phyloP scores from a whole-genome alignment of 2,888 invertebrate genomes.

The Thymelicus sylvestris region DNA sequence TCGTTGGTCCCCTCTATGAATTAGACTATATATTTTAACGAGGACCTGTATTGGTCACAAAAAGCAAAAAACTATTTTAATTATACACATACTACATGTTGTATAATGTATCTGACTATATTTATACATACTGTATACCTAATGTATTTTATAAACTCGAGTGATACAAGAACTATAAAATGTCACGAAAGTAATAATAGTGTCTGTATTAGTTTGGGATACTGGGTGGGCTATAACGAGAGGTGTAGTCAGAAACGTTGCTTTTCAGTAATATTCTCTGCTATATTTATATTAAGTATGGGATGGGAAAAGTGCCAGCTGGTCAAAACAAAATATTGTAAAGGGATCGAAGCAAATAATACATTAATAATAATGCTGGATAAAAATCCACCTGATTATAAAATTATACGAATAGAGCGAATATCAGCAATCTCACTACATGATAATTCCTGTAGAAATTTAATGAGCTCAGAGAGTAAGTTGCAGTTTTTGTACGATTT shows the following conservation, averaged over 20 bases:
- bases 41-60: constrained; percentile 36
- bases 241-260: constrained; percentile 59
- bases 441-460: constrained; percentile 24
- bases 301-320: constrained; percentile 74
- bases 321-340: constrained; percentile 47
- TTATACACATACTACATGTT: background rate
- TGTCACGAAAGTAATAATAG: constrained; percentile 5
- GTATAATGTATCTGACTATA: background rate
- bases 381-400: background rate
- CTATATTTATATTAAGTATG: constrained; percentile 61
- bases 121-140: background rate
- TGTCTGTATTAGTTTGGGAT: background rate
- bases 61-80: background rate
- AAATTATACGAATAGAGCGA: background rate
- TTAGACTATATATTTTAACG: constrained; percentile 67
- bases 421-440: constrained; percentile 9
- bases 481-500: constrained; percentile 22
- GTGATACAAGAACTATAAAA: background rate
- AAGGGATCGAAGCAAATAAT: constrained; percentile 4
- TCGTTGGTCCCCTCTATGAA: constrained; percentile 47
- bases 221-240: constrained; percentile 49
- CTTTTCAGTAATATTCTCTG: constrained; percentile 70
- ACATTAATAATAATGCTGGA: background rate
- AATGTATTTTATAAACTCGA: too few species aligned
- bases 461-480: constrained; percentile 9